A percentile compares a stretch with the other conserved stretches of the same genome.
phyloP scores from a whole-genome alignment of 2,113 vertebrate species.

The Actenoides lindsayi region DNA sequence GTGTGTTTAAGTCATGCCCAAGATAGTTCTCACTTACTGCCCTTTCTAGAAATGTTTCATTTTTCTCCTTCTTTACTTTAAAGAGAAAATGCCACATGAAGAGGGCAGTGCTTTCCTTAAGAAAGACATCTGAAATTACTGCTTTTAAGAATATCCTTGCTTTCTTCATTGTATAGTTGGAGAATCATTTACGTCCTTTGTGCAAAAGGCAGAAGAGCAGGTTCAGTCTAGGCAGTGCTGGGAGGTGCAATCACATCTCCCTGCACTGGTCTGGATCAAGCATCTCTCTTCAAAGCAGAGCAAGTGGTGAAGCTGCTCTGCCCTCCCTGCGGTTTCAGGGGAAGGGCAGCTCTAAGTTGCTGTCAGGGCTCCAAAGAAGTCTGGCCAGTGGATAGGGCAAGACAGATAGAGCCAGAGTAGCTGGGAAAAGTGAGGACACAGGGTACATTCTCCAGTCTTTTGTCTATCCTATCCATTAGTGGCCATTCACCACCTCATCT shows the following conservation, averaged over 20 bases:
- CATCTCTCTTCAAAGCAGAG: neutral
- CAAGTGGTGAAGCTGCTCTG: neutral
- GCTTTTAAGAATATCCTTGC: neutral
- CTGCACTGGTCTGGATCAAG: neutral
- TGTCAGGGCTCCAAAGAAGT: neutral
- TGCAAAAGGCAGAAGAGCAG: neutral
- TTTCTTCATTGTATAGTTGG: neutral
- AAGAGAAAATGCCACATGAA: neutral
- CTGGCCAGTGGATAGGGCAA: neutral
- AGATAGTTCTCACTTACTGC: neutral
- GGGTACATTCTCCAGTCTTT: neutral
- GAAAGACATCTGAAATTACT: neutral
- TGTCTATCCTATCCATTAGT: neutral
- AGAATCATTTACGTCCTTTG: neutral
- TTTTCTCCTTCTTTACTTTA: neutral
- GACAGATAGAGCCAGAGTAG: neutral
- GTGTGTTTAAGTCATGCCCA: neutral
- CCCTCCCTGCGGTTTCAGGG: neutral
- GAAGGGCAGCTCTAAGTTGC: neutral
- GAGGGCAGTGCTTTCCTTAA: neutral
- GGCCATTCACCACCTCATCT: neutral
- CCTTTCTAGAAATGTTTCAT: neutral
- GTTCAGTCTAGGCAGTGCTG: neutral
- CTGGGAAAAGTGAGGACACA: neutral
- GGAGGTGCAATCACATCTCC: neutral